Evolutionary conservation across 2,797 vertebrate species (phyloP).

Genomic region (Psittacula derbiana): DNA sequence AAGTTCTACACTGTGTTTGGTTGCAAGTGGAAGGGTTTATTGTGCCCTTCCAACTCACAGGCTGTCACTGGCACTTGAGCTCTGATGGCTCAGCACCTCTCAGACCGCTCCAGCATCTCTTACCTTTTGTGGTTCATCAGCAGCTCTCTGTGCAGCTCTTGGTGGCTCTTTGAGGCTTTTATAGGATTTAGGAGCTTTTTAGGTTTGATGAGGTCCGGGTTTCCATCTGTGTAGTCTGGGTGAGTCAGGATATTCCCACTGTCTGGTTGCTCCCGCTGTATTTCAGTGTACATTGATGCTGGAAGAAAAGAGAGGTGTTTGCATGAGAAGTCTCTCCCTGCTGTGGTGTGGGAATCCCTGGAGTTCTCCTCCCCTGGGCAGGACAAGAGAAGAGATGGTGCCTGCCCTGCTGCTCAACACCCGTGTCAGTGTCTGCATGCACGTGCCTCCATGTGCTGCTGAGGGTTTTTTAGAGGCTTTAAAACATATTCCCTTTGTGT

Average conservation of each 20-base stretch:
- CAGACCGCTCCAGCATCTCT: not conserved
- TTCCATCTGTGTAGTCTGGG: constrained; percentile 85
- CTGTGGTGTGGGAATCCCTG: not conserved
- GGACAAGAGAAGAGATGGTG: not conserved
- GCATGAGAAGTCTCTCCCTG: not conserved
- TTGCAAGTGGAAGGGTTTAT: not conserved
- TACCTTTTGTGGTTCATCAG: constrained; percentile 91
- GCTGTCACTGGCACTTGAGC: not conserved
- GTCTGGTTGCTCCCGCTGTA: constrained; percentile 79
- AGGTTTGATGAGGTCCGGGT: constrained; percentile 92
- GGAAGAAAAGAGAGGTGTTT: not conserved
- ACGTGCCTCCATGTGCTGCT: not conserved
- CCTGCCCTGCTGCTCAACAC: not conserved
- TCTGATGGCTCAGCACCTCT: not conserved
- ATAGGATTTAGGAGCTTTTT: constrained; percentile 94
- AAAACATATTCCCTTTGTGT: not conserved
- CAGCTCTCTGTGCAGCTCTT: constrained; percentile 93
- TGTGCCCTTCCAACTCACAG: accelerated
- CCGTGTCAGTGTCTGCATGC: accelerated
- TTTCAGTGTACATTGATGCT: constrained; percentile 88
- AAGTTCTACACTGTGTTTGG: not conserved
- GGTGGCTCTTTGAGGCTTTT: constrained; percentile 92
- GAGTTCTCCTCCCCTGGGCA: not conserved
- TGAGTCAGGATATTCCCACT: constrained; percentile 78
- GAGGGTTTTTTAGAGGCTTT: not conserved